Percentiles rank a stretch among this genome's conserved stretches.
phyloP scores from a whole-genome alignment of 2,113 vertebrate species.

The Prionailurus bengalensis region DNA sequence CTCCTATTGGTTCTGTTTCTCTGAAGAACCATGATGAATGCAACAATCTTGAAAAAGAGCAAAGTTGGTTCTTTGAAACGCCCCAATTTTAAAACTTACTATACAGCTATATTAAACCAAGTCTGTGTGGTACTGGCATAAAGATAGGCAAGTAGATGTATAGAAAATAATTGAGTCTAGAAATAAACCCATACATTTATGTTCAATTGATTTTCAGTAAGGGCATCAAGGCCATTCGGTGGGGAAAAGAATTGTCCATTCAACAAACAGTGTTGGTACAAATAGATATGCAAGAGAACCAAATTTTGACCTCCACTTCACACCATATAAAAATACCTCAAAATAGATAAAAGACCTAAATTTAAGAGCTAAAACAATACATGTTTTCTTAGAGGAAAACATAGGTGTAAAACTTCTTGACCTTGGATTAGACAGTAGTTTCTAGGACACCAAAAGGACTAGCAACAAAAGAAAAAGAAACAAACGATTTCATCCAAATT shows the following conservation, averaged over 20 bases:
- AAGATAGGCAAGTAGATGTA: neutral
- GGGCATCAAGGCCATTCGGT: neutral
- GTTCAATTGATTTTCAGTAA: neutral
- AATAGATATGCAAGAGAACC: neutral
- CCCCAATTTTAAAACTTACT: constrained; percentile 49
- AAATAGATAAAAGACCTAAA: constrained; percentile 38
- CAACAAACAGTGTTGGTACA: neutral
- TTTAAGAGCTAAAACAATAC: constrained; percentile 7
- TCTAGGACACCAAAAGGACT: neutral
- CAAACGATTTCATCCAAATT: constrained; percentile 23
- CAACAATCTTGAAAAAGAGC: neutral
- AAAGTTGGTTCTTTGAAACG: constrained; percentile 19
- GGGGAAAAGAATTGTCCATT: neutral
- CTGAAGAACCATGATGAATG: neutral
- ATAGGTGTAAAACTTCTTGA: neutral
- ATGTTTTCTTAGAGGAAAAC: neutral
- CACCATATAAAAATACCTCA: neutral
- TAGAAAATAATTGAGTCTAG: neutral
- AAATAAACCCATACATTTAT: neutral
- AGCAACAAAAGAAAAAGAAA: neutral
- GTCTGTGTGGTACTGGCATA: neutral
- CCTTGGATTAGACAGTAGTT: neutral
- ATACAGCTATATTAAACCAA: neutral
- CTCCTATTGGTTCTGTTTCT: neutral
- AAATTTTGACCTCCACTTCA: neutral